Conservation (phyloP, 2,113 vertebrate species). For the Cephalopterus ornatus region DNA sequence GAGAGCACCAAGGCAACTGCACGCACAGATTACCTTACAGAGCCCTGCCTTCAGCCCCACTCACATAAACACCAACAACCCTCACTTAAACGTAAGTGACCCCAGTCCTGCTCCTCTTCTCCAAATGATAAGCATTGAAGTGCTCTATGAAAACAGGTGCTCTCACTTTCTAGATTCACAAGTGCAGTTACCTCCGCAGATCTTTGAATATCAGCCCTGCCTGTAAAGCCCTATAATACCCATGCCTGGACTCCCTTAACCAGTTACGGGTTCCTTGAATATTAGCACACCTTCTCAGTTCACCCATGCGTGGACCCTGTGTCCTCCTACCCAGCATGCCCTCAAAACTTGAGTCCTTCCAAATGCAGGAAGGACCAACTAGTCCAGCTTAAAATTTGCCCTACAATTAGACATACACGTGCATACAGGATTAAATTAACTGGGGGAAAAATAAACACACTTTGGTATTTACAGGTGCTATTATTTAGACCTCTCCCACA, state of each 20-base stretch:
- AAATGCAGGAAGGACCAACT: neutral
- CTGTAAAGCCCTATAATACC: neutral
- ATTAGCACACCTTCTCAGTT: neutral
- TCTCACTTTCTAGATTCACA: neutral
- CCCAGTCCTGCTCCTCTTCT: neutral
- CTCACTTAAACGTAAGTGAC: neutral
- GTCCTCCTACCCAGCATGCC: neutral
- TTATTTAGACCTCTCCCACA: neutral
- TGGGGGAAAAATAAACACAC: neutral
- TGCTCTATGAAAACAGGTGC: neutral
- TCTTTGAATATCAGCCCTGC: neutral
- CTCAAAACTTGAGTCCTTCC: neutral
- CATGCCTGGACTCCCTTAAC: neutral
- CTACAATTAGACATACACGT: rapidly evolving
- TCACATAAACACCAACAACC: neutral
- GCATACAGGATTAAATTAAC: neutral
- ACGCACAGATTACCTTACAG: neutral
- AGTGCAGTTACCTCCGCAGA: neutral
- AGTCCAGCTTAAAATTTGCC: neutral
- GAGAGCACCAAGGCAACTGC: neutral
- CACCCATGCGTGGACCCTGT: neutral
- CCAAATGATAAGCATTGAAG: neutral
- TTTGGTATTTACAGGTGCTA: neutral
- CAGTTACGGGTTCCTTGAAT: neutral
- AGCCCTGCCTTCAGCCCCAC: neutral